Conservation (phyloP, 2,888 invertebrate genomes). For the Heliconius ismenius region DNA sequence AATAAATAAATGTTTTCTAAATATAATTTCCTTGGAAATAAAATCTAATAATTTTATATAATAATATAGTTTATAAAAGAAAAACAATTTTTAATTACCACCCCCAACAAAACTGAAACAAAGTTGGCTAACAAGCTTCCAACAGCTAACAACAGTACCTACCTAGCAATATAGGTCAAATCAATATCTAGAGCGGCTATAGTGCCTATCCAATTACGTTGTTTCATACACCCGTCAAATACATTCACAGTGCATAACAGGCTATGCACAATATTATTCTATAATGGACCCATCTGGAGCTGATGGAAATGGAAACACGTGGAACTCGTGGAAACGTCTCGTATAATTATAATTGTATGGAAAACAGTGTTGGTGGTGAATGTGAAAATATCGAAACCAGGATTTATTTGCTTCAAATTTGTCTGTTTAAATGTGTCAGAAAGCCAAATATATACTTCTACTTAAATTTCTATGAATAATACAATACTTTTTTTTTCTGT, state of each 20-base stretch:
- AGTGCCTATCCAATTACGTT: slow-evolving; percentile 24
- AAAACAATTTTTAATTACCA: neutral
- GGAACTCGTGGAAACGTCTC: neutral
- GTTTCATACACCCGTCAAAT: slow-evolving; percentile 33
- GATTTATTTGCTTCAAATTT: neutral
- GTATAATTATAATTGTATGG: slow-evolving; percentile 2
- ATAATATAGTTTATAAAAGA: neutral
- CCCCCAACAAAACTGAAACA: neutral
- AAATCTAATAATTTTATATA: no score
- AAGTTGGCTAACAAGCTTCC: slow-evolving; percentile 1
- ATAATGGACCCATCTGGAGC: neutral
- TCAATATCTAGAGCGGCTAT: slow-evolving; percentile 21
- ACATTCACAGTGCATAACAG: slow-evolving; percentile 5
- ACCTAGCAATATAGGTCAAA: slow-evolving; percentile 20
- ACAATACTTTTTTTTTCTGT: no score
- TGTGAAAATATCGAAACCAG: neutral
- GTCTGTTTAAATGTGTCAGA: neutral
- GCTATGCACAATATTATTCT: neutral
- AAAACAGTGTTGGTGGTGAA: neutral
- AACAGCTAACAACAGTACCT: neutral
- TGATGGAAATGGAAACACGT: slow-evolving; percentile 11
- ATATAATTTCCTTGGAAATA: no score
- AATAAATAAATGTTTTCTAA: neutral
- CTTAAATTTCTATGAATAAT: neutral
- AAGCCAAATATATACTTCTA: neutral